Evolutionary conservation across 2,888 invertebrate species (phyloP), one percentile per base, ranked within the genome.

Genomic region (Lysandra coridon): DNA sequence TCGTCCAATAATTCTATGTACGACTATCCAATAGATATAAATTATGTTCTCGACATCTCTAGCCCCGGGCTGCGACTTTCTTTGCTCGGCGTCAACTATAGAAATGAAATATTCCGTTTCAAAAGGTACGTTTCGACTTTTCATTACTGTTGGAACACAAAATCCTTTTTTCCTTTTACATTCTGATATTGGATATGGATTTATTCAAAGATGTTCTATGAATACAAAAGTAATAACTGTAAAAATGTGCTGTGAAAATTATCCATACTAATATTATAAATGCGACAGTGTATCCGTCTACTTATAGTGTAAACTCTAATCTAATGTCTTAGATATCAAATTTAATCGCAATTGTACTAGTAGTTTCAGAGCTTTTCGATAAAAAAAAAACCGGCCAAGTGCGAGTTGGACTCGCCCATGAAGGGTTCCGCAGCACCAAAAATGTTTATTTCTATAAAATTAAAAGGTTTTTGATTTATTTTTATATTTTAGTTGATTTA

Each of bases 101-200:
- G 49, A 76, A 76, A 76, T 76, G 76, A 57, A 76, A 76, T 76
- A 76, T 76, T 76, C 76, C 76, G 33, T 76, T 76, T 76, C 57
- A 33, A 57, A 76, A 76, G 76, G 76, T 76, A 76, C 69, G 33
- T 33, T 37, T 33, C 69, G 33, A 23, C 23, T 23, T 23, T 23
- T 23, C 0, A 69, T 69, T 69, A 69, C 33, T 14, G 69, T 33
- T 69, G 69, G 57, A 76, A 30, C 14, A 53, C 17, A 76, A 76
- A 53, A 57, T 76, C 53, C 53, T 57, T 76, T 76, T 76, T 76
- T 30, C 53, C 17, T 76, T 76, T 76, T 33, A 57, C 14, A 53
- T 76, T 30, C 76, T 33, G 57, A 53, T 76, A 76, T 76, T 76
- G 57, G 53, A 76, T 57, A 76, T 75, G 49, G 49, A 75, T 57